These are phyloP conservation scores for Rousettus leschenaultii DNA, from an alignment of 2,113 vertebrate species.

Conservation along the genomic window DNA sequence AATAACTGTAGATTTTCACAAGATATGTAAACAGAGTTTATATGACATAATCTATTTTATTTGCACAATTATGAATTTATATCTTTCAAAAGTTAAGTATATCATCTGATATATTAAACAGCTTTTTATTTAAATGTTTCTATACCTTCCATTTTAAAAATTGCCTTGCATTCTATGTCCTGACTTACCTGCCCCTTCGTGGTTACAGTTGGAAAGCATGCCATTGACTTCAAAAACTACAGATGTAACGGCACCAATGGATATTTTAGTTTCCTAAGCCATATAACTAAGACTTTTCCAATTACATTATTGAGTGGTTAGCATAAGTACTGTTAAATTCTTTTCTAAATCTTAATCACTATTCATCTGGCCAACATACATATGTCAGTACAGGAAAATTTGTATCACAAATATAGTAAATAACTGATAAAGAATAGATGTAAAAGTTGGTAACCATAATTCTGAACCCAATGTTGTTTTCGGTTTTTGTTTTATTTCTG, in stretches of 20 bases:
- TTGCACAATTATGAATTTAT: neutral
- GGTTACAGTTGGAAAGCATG: neutral
- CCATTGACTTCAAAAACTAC: neutral
- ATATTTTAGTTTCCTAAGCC: neutral
- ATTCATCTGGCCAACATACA: constrained; percentile 15
- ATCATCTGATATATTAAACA: neutral
- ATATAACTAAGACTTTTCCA: constrained; percentile 30
- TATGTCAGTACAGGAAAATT: neutral
- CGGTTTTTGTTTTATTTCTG: neutral
- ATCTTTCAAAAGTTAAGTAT: neutral
- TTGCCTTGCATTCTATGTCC: neutral
- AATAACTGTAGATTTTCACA: neutral
- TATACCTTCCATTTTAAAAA: neutral
- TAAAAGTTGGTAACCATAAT: neutral
- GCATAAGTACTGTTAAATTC: constrained; percentile 36
- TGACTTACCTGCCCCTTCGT: neutral
- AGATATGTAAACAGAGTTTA: neutral
- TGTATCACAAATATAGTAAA: neutral
- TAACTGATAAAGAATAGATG: neutral
- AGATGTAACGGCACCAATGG: neutral
- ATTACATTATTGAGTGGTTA: constrained; percentile 32
- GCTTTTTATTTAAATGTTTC: neutral
- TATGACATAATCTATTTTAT: neutral
- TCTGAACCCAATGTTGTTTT: neutral
- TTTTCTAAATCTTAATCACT: constrained; percentile 48